Evolutionary conservation across 2,113 vertebrate genomes (phyloP).

Genomic region (Myrmophylax atrothorax): DNA sequence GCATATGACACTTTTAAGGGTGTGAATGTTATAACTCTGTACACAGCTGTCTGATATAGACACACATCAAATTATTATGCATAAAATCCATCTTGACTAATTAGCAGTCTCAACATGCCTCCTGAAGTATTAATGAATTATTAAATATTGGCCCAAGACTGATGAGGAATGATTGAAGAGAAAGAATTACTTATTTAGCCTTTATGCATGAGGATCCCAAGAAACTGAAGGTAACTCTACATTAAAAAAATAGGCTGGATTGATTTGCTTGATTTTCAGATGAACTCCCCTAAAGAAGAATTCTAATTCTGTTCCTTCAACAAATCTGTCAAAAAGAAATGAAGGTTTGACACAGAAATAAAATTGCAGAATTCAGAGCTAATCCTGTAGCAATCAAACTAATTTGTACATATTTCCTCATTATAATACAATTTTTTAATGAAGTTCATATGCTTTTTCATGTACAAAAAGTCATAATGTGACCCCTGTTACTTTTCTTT

Average conservation of each 20-base stretch:
- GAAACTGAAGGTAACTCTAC: not conserved
- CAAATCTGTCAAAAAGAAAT: not conserved
- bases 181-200: not conserved
- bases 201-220: not conserved
- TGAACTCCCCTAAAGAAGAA: not conserved
- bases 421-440: too few relatives aligned
- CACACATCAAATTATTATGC: not conserved
- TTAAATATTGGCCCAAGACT: constrained; percentile 9
- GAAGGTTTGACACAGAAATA: not conserved
- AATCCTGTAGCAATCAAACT: not conserved
- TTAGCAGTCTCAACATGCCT: constrained; percentile 25
- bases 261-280: not conserved
- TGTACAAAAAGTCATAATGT: not conserved
- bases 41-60: not conserved
- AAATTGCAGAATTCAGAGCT: not conserved
- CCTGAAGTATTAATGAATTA: constrained; percentile 40
- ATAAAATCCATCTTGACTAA: not conserved
- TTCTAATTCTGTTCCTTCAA: not conserved
- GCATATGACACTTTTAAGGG: not conserved
- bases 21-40: not conserved
- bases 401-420: not conserved
- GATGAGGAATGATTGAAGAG: constrained; percentile 4
- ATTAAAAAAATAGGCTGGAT: not conserved
- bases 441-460: not conserved
- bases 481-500: not conserved